A percentile compares a stretch with the other conserved stretches of the same genome.
Conservation (phyloP, 2,797 vertebrate genomes). For the Ispidina picta region DNA sequence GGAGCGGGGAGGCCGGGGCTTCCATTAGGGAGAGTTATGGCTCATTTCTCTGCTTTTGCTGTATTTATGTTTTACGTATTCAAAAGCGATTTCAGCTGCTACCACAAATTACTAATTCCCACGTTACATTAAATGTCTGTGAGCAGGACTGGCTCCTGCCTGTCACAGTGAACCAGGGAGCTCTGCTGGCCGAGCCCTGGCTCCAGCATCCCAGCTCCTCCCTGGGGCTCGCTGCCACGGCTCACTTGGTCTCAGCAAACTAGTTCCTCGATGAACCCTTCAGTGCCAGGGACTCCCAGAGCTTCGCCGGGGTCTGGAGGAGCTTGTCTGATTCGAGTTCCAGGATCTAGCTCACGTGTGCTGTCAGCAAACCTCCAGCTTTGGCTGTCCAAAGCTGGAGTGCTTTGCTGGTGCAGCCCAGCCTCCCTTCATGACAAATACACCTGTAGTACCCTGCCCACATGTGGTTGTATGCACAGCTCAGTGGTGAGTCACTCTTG, state of each 20-base stretch:
- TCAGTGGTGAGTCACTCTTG: fast-evolving
- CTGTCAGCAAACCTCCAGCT: background rate
- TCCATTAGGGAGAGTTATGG: conserved; percentile 70
- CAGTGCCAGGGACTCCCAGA: background rate
- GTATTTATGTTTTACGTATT: conserved; percentile 73
- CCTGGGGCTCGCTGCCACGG: background rate
- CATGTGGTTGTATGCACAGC: fast-evolving
- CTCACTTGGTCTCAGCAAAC: background rate
- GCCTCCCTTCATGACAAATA: background rate
- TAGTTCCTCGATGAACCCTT: fast-evolving
- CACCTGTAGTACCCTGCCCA: background rate
- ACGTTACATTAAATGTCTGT: conserved; percentile 19
- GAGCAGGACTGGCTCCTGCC: conserved; percentile 41
- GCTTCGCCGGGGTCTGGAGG: background rate
- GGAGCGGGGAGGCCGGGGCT: conserved; percentile 19
- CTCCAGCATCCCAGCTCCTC: background rate
- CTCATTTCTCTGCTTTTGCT: conserved; percentile 64
- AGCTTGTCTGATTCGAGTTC: fast-evolving
- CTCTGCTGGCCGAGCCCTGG: background rate
- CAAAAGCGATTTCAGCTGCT: conserved; percentile 56
- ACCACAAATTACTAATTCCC: conserved; percentile 56
- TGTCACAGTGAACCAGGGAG: background rate
- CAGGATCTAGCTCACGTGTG: background rate
- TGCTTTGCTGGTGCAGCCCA: background rate
- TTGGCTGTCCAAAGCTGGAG: background rate